These are phyloP conservation scores for Spinus olivaceus DNA, from an alignment of 2,797 vertebrate species.

Conservation along the genomic window DNA sequence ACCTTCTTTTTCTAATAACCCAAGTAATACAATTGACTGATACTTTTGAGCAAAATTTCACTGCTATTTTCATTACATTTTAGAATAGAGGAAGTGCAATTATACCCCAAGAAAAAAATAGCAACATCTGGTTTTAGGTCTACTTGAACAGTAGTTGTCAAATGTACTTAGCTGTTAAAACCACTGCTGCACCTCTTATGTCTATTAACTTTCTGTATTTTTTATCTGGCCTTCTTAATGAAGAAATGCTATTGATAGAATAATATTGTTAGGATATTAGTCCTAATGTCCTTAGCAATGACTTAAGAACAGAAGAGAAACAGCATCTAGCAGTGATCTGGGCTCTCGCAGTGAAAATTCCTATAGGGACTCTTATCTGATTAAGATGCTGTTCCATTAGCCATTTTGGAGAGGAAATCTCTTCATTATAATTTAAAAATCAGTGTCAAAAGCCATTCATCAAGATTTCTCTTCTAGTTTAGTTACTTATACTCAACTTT, in stretches of 20 bases:
- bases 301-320: neutral
- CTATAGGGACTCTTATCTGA: neutral
- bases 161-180: neutral
- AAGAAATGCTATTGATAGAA: neutral
- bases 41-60: neutral
- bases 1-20: neutral
- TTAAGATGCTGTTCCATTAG: neutral
- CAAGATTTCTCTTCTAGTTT: neutral
- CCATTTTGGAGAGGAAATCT: neutral
- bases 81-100: neutral
- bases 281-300: neutral
- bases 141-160: neutral
- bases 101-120: neutral
- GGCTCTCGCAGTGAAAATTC: neutral
- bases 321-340: neutral
- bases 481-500: neutral
- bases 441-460: conserved; percentile 29
- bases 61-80: neutral
- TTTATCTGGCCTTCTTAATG: fast-evolving
- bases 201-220: neutral
- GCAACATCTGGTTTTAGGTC: fast-evolving
- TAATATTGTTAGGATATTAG: neutral
- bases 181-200: neutral
- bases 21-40: neutral
- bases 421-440: conserved; percentile 35